Percentiles rank a stretch among this genome's conserved stretches.
Evolutionary conservation across 2,797 vertebrate genomes (phyloP).

Genomic region (Tinamus major): DNA sequence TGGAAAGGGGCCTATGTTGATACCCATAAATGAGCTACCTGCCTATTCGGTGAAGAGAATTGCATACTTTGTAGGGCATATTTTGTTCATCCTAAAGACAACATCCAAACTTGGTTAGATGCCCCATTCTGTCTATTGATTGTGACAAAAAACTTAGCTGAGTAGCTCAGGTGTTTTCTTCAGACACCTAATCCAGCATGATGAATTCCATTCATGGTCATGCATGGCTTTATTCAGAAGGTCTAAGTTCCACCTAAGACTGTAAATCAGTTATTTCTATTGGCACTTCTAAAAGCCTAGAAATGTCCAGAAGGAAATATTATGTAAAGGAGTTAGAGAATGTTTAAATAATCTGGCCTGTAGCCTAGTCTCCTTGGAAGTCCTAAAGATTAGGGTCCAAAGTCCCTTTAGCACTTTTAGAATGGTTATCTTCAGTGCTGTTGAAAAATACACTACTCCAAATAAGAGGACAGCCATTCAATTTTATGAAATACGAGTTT

Average conservation of each 20-base stretch:
- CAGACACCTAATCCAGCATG: neutral
- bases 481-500: neutral
- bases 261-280: conserved; percentile 15
- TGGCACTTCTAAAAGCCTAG: neutral
- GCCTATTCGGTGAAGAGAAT: neutral
- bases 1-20: neutral
- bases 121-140: neutral
- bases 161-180: neutral
- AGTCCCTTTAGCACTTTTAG: neutral
- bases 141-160: neutral
- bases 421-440: neutral
- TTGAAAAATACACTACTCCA: neutral
- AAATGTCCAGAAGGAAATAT: neutral
- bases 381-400: neutral
- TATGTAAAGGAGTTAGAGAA: neutral
- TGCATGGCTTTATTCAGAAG: neutral
- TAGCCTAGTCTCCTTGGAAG: neutral
- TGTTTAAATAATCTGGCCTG: neutral
- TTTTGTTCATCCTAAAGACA: neutral
- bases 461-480: neutral
- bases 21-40: neutral
- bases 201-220: neutral
- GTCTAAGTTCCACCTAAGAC: neutral
- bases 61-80: neutral
- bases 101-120: neutral